Evolutionary conservation across 2,797 vertebrate species (phyloP).

Genomic region (Phaenicophaeus curvirostris): DNA sequence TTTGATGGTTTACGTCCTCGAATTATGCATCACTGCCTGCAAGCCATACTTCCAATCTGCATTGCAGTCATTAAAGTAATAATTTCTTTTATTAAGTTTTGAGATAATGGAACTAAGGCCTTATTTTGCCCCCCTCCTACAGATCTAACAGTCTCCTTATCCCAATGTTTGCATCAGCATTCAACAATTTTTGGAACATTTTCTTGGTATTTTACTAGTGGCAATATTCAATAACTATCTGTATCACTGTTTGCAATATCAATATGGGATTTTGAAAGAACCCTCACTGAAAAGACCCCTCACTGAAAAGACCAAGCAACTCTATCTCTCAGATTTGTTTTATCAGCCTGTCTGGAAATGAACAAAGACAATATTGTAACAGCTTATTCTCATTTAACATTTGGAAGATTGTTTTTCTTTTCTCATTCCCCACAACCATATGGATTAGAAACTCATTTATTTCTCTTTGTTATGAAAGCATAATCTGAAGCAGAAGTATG

Average conservation of each 20-base stretch:
- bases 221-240: background rate
- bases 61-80: background rate
- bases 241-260: background rate
- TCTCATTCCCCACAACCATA: background rate
- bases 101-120: background rate
- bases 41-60: background rate
- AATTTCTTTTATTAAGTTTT: background rate
- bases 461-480: conserved; percentile 36
- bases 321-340: background rate
- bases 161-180: background rate
- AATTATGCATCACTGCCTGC: conserved; percentile 8
- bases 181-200: background rate
- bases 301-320: background rate
- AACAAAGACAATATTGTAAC: background rate
- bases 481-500: background rate
- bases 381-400: conserved; percentile 8
- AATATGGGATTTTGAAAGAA: background rate
- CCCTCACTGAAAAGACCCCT: rapidly evolving
- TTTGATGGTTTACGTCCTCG: background rate
- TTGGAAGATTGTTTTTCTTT: conserved; percentile 3
- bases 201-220: background rate
- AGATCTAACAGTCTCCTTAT: background rate
- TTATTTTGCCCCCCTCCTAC: background rate
- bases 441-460: conserved; percentile 31
- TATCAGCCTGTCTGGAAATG: background rate